Conservation (phyloP, 2,888 invertebrate genomes). For the Nudaria mundana region DNA sequence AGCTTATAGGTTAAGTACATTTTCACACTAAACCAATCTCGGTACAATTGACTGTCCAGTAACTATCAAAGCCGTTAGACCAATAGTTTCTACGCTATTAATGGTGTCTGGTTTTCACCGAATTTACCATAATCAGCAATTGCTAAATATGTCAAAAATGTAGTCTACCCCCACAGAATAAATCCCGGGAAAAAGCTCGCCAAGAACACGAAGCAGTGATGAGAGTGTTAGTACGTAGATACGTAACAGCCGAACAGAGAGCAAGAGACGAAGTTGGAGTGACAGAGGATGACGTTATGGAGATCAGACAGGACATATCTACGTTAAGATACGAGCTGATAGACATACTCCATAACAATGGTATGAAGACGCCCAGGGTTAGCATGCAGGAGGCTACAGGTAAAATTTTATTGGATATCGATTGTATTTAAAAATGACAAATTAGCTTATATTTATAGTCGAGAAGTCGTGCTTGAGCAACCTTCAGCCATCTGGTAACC, state of each 20-base stretch:
- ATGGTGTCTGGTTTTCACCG: too few relatives aligned
- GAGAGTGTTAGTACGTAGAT: constrained; percentile 92
- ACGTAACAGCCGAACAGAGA: constrained; percentile 93
- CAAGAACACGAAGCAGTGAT: constrained; percentile 91
- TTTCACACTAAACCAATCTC: too few relatives aligned
- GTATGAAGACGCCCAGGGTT: constrained; percentile 90
- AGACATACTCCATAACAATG: constrained; percentile 94
- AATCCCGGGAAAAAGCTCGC: constrained; percentile 86
- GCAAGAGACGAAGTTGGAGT: constrained; percentile 95
- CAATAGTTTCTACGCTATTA: too few relatives aligned
- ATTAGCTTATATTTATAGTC: too few relatives aligned
- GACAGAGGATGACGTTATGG: constrained; percentile 98
- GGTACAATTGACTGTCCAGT: too few relatives aligned
- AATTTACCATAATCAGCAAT: too few relatives aligned
- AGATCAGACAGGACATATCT: constrained; percentile 98
- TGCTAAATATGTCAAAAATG: too few relatives aligned
- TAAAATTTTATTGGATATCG: constrained; percentile 45
- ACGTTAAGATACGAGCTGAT: constrained; percentile 95
- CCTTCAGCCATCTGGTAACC: too few relatives aligned
- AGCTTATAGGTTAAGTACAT: too few relatives aligned
- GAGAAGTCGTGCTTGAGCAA: too few relatives aligned
- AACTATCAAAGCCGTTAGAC: too few relatives aligned
- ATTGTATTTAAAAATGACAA: too few relatives aligned
- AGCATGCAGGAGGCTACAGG: constrained; percentile 84
- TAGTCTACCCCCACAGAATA: constrained; percentile 85